Percentiles rank a stretch among this genome's conserved stretches.
Evolutionary conservation across 2,888 invertebrate species (phyloP).

Genomic region (Scelioninae gen. 1): DNA sequence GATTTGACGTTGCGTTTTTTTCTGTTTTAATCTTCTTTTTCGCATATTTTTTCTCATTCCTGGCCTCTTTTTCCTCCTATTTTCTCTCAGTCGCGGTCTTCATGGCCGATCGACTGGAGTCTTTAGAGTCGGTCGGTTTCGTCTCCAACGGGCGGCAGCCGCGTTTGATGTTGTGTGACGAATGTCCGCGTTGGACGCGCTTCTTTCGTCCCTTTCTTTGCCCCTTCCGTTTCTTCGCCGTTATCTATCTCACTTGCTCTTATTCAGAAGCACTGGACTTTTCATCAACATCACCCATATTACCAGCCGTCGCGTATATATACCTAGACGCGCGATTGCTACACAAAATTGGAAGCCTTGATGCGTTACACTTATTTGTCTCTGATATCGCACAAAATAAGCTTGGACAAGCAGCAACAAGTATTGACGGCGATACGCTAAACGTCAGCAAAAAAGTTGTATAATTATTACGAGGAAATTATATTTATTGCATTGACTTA

Average conservation of each 20-base stretch:
- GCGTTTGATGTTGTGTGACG: slow-evolving; percentile 84
- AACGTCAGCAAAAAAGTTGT: slow-evolving; percentile 27
- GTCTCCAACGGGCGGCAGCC: slow-evolving; percentile 82
- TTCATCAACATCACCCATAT: slow-evolving; percentile 67
- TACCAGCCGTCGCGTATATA: slow-evolving; percentile 57
- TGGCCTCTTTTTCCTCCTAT: slow-evolving; percentile 69
- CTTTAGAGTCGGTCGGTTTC: slow-evolving; percentile 83
- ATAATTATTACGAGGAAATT: slow-evolving; percentile 46
- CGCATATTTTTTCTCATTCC: slow-evolving; percentile 71
- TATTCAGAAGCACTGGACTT: slow-evolving; percentile 44
- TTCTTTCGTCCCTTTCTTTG: slow-evolving; percentile 75
- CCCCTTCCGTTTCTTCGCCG: slow-evolving; percentile 53
- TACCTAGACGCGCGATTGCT: slow-evolving; percentile 59
- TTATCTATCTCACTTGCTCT: slow-evolving; percentile 58
- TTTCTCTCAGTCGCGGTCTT: slow-evolving; percentile 78
- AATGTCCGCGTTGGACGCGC: slow-evolving; percentile 84
- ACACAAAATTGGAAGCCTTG: slow-evolving; percentile 77
- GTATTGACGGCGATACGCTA: slow-evolving; percentile 33
- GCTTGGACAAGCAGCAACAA: slow-evolving; percentile 46
- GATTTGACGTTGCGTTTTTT: slow-evolving; percentile 66
- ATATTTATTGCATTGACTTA: neutral
- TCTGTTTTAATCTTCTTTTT: slow-evolving; percentile 69
- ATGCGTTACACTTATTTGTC: slow-evolving; percentile 69
- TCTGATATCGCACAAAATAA: slow-evolving; percentile 63
- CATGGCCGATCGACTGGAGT: slow-evolving; percentile 83